Percentiles rank a stretch among this genome's conserved stretches.
Conservation (phyloP, 2,797 vertebrate genomes). For the Choloepus didactylus region DNA sequence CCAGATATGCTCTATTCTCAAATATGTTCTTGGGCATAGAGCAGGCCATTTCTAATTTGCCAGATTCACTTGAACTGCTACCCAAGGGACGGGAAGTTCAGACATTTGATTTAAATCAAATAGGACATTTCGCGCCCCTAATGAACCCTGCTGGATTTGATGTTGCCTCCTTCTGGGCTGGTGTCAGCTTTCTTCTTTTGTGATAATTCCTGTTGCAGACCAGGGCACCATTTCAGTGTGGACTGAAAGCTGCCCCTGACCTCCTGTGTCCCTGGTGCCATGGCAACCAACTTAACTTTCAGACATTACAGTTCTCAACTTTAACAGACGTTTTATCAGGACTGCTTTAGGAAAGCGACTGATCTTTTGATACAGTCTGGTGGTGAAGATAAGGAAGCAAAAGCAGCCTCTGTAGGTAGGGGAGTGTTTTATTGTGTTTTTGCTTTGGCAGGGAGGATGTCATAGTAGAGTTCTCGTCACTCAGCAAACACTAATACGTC, state of each 20-base stretch:
- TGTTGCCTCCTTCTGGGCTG: background rate
- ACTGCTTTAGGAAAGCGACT: background rate
- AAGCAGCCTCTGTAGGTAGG: background rate
- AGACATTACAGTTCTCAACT: background rate
- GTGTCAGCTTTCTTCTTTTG: background rate
- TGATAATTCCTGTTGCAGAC: background rate
- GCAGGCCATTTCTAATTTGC: background rate
- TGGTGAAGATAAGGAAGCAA: constrained; percentile 25
- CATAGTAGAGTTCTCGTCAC: background rate
- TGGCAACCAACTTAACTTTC: background rate
- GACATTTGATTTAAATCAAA: constrained; percentile 45
- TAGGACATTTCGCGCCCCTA: background rate
- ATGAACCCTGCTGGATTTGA: background rate
- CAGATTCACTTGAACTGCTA: background rate
- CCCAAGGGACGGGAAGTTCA: background rate
- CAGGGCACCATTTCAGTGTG: background rate
- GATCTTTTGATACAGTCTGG: background rate
- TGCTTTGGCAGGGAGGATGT: background rate
- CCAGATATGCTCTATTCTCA: background rate
- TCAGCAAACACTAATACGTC: background rate
- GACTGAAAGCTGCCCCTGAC: constrained; percentile 18
- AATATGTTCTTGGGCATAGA: constrained; percentile 19
- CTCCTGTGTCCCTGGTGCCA: background rate
- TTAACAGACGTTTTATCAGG: background rate
- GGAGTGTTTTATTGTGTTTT: background rate